Conservation (phyloP, 37 sponge, comb jelly and placozoan species). For the Beroe forskalii region DNA sequence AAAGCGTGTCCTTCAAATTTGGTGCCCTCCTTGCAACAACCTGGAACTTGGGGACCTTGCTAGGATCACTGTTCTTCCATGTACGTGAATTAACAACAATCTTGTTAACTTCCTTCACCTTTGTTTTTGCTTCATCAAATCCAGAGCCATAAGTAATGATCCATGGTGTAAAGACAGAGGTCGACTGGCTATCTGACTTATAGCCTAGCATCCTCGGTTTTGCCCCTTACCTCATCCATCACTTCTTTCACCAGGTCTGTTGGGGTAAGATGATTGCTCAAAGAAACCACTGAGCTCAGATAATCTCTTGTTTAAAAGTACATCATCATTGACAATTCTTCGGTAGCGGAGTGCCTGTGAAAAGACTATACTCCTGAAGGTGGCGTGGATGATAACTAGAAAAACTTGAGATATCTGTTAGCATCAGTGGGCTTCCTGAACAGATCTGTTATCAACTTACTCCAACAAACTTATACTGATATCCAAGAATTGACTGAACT, state of each 20-base stretch:
- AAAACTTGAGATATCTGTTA: neutral
- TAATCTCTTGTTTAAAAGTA: neutral
- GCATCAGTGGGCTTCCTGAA: neutral
- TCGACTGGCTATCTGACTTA: neutral
- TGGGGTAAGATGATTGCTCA: neutral
- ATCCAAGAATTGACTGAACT: neutral
- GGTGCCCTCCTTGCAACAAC: too few relatives aligned
- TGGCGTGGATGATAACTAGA: constrained; percentile 16
- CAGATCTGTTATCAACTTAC: neutral
- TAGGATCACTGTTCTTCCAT: too few relatives aligned
- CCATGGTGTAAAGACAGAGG: too few relatives aligned
- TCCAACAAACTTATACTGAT: neutral
- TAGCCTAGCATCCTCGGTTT: neutral
- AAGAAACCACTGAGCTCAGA: neutral
- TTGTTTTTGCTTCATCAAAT: too few relatives aligned
- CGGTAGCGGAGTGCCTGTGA: neutral
- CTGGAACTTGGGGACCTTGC: too few relatives aligned
- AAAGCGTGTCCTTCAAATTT: too few relatives aligned
- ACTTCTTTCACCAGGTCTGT: neutral
- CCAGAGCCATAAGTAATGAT: too few relatives aligned
- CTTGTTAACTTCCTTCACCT: too few relatives aligned
- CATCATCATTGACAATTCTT: neutral
- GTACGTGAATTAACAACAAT: too few relatives aligned
- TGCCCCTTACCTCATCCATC: neutral
- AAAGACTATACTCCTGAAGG: constrained; percentile 26